Evolutionary conservation across 2,797 vertebrate genomes (phyloP), one percentile per base, ranked within the genome.

Genomic region (Toxotes lorentzi): DNA sequence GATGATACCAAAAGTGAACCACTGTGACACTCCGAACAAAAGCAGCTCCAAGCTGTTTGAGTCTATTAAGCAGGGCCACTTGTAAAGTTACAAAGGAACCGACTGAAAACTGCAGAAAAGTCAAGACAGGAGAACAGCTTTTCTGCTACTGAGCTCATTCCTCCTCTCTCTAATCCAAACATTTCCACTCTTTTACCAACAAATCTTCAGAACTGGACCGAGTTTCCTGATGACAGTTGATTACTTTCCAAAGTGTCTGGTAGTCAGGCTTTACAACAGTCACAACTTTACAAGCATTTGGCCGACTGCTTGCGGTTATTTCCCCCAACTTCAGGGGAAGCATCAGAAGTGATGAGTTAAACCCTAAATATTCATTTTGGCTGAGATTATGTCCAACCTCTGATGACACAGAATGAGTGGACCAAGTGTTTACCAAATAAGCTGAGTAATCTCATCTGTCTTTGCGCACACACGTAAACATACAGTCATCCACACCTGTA

Each of bases 401-500:
- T 35, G 83, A 86, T 91, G 92, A 93, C 74, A 74, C 89, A 91
- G 67, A 47, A 53, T 87, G 89, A 91, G 79, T 81, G 68, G 81
- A 77, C 80, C 23, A 8, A 85, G 58, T 86, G 76, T 89, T 91
- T 90, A 88, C 82, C 75, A 81, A 83, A 85, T 76, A 66, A 59
- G 47, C 59, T 35, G 61, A 76, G 79, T 86, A 79, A 84, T 74
- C 67, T 81, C 85, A 76, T 80, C 82, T 51, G 73, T 87, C 80
- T 84, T 70, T 70, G 48, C 17, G 27, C 54, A 27, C 61, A 78
- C 73, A 61, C 81, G 70, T 80, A 86, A 86, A 86, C 87, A 91
- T 0, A 80, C 48, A 83, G 69, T 85, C 87, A 83, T 68, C 81
- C 77, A 79, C 89, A 92, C 87, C 83, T 91, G 83, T 66, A 65